Evolutionary conservation across 2,113 vertebrate species (phyloP).

Genomic region (Baryphthengus martii): DNA sequence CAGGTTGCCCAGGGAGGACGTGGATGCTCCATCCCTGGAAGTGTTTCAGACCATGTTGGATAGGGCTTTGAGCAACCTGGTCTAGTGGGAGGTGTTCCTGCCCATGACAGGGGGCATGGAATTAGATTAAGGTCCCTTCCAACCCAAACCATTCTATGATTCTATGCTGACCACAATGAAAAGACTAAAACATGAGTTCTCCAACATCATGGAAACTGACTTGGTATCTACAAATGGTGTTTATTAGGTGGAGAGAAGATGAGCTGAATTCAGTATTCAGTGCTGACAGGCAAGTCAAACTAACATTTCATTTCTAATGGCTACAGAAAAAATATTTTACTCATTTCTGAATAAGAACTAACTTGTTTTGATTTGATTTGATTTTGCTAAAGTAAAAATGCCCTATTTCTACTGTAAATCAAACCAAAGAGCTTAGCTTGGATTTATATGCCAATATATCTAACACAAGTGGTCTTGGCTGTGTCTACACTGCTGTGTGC

Average conservation of each 20-base stretch:
- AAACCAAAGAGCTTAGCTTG: background rate
- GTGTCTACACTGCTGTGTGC: background rate
- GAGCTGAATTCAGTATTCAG: background rate
- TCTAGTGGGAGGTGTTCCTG: no score
- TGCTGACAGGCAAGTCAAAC: background rate
- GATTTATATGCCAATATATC: background rate
- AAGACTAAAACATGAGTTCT: background rate
- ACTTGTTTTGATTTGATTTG: background rate
- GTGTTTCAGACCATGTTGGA: no score
- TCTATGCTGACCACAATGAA: background rate
- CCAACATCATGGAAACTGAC: background rate
- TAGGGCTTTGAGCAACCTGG: no score
- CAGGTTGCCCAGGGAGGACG: no score
- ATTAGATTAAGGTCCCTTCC: no score
- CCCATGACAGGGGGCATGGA: no score
- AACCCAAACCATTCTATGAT: no score
- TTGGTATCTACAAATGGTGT: background rate
- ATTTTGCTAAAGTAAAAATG: background rate
- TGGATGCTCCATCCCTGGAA: no score
- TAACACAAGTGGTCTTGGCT: background rate
- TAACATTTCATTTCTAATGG: background rate
- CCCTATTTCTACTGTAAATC: background rate
- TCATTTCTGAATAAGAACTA: background rate
- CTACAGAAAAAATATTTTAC: background rate
- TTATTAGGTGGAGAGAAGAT: background rate